phyloP scores from a whole-genome alignment of 2,113 vertebrate genomes.

The Gymnarchus niloticus region DNA sequence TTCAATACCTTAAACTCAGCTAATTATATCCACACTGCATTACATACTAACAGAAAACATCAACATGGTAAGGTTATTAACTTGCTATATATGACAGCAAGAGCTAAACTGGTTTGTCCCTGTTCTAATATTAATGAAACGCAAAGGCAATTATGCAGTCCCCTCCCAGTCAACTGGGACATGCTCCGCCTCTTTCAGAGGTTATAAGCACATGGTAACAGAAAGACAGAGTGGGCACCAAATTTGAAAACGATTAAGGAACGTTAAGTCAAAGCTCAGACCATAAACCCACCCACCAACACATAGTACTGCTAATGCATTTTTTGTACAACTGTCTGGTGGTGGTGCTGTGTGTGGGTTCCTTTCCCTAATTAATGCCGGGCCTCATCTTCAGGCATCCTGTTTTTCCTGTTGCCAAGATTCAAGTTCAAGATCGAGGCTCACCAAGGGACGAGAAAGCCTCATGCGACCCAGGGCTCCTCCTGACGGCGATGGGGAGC shows the following conservation, averaged over 20 bases:
- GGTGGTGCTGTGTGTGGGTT: neutral
- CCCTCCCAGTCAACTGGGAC: neutral
- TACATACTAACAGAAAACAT: neutral
- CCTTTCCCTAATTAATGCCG: neutral
- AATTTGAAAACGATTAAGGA: slow-evolving; percentile 59
- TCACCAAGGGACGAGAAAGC: neutral
- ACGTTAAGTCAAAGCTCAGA: slow-evolving; percentile 22
- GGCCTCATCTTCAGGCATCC: neutral
- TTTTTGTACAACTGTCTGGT: neutral
- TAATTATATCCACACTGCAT: too few relatives aligned
- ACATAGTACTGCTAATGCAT: neutral
- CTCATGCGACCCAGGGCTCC: too few relatives aligned
- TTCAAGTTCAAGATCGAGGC: neutral
- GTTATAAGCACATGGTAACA: slow-evolving; percentile 42
- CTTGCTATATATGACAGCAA: neutral
- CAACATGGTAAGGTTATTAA: neutral
- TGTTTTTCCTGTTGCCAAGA: neutral
- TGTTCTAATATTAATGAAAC: neutral
- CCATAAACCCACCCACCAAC: neutral
- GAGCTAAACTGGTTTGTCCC: neutral
- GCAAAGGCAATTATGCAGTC: slow-evolving; percentile 1
- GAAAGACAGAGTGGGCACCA: slow-evolving; percentile 42
- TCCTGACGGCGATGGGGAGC: neutral
- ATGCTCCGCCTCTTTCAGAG: slow-evolving; percentile 30
- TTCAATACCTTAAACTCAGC: too few relatives aligned